A percentile compares a stretch with the other conserved stretches of the same genome.
Evolutionary conservation across 1,140 invertebrate species (phyloP).

Genomic region (Sarcophaga bullata): DNA sequence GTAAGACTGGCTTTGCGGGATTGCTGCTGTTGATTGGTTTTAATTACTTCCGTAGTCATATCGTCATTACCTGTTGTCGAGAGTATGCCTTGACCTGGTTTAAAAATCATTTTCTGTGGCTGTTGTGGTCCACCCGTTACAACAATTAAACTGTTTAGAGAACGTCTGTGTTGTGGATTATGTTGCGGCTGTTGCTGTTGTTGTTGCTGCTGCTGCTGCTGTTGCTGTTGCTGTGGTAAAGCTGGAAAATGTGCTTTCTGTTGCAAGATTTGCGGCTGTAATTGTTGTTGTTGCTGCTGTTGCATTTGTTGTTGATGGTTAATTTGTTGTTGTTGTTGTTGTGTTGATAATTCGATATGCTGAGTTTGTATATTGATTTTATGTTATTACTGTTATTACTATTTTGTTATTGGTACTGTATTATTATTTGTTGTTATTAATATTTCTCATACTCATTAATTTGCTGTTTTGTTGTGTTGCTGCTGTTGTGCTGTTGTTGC

Average conservation of each 20-base stretch:
- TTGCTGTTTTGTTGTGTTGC: constrained; percentile 60
- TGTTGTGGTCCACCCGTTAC: constrained; percentile 61
- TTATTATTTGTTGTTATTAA: constrained; percentile 15
- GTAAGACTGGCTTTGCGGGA: constrained; percentile 54
- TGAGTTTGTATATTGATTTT: constrained; percentile 66
- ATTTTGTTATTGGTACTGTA: constrained; percentile 45
- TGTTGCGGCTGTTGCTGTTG: constrained; percentile 62
- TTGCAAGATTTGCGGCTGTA: constrained; percentile 58
- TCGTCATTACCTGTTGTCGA: constrained; percentile 46
- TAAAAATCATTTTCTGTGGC: constrained; percentile 58
- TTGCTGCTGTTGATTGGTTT: constrained; percentile 46
- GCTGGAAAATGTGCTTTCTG: constrained; percentile 50
- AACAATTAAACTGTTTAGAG: constrained; percentile 62
- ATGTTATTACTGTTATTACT: constrained; percentile 50
- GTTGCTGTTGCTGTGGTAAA: constrained; percentile 25
- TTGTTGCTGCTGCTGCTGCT: constrained; percentile 46
- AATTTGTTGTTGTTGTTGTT: constrained; percentile 48
- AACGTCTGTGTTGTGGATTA: constrained; percentile 60
- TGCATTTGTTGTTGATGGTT: constrained; percentile 55
- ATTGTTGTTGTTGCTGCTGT: constrained; percentile 59
- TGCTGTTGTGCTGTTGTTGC: constrained; percentile 55
- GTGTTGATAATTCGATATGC: constrained; percentile 65
- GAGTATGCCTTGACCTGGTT: constrained; percentile 58
- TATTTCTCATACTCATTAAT: constrained; percentile 43
- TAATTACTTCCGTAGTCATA: constrained; percentile 35